phyloP scores from a whole-genome alignment of 2,888 invertebrate genomes.

The Amphimallon solstitiale region DNA sequence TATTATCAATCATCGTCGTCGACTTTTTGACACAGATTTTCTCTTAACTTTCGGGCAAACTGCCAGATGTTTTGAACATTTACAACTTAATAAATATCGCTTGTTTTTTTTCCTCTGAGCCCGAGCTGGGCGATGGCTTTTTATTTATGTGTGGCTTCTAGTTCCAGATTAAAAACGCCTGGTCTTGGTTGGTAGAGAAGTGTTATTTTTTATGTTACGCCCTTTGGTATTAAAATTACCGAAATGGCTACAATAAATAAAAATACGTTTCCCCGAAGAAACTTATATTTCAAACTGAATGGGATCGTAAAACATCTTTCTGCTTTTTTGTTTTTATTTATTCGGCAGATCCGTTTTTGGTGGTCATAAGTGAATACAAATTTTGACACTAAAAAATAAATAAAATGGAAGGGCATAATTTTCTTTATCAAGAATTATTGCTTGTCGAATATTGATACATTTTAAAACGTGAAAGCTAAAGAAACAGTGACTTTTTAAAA shows the following conservation, averaged over 20 bases:
- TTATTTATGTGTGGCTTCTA: constrained; percentile 17
- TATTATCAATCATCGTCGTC: constrained; percentile 19
- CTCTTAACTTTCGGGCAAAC: constrained; percentile 26
- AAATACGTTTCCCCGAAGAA: background rate
- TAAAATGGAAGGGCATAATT: no score
- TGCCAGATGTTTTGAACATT: constrained; percentile 33
- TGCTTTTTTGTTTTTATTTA: background rate
- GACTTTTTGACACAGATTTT: constrained; percentile 18
- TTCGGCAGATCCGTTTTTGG: background rate
- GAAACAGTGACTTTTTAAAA: no score
- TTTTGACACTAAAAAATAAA: no score
- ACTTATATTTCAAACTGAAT: background rate
- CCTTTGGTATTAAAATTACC: constrained; percentile 5
- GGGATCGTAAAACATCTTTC: background rate
- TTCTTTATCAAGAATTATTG: no score
- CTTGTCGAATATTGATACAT: no score
- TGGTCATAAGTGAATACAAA: background rate
- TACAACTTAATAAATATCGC: constrained; percentile 30
- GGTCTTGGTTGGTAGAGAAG: constrained; percentile 1
- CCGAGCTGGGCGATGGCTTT: background rate
- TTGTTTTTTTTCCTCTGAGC: background rate
- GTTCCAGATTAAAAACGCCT: constrained; percentile 18
- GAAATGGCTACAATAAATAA: constrained; percentile 8
- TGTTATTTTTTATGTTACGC: constrained; percentile 2
- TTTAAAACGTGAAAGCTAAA: no score